These are phyloP conservation scores for Pituophis catenifer DNA, from an alignment of 2,113 vertebrate genomes.

Conservation along the genomic window DNA sequence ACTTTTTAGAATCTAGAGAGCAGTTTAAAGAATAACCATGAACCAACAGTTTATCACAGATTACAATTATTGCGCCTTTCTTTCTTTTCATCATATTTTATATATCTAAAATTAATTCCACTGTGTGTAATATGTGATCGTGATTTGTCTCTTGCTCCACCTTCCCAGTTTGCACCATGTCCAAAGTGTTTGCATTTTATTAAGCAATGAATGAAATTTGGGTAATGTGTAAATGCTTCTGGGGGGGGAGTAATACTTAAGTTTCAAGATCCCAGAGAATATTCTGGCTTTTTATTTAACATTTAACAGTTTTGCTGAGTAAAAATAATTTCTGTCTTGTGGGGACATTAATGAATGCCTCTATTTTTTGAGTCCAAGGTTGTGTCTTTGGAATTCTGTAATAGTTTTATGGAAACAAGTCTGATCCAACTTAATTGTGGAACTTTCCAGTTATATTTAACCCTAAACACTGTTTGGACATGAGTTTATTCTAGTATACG, in stretches of 20 bases:
- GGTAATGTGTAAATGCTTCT: not conserved
- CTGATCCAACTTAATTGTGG: not conserved
- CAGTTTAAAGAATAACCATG: not conserved
- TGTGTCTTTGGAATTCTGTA: not conserved
- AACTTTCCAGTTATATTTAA: not conserved
- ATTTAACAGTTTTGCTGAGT: not conserved
- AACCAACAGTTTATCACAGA: not conserved
- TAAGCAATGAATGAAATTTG: not conserved
- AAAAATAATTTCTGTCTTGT: not conserved
- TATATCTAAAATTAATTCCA: not conserved
- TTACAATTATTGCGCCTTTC: not conserved
- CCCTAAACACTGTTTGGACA: not conserved
- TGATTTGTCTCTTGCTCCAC: not conserved
- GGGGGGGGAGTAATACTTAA: not conserved
- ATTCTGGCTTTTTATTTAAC: not conserved
- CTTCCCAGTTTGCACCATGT: not conserved
- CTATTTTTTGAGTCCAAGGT: not conserved
- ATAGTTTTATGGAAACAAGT: not conserved
- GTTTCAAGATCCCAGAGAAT: not conserved
- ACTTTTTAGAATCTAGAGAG: not conserved
- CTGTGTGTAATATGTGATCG: not conserved
- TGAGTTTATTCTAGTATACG: not conserved
- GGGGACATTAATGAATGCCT: not conserved
- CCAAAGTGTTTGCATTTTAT: too few relatives aligned
- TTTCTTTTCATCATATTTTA: not conserved